Evolutionary conservation across 2,888 invertebrate genomes (phyloP).

Genomic region (Abscondita cerata): DNA sequence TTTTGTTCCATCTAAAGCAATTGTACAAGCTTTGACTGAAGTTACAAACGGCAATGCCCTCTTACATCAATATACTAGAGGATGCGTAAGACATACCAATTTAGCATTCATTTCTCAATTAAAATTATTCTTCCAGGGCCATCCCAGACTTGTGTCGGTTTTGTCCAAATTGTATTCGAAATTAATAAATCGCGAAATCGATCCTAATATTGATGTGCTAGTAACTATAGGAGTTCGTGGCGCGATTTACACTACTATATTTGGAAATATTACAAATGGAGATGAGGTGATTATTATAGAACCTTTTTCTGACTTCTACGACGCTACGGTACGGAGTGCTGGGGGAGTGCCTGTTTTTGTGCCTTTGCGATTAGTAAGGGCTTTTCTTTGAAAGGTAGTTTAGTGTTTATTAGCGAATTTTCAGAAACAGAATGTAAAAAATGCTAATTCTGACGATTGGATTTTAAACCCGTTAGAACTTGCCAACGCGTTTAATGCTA

Average conservation of each 20-base stretch:
- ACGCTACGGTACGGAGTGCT: slow-evolving; percentile 89
- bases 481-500: slow-evolving; percentile 77
- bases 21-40: slow-evolving; percentile 77
- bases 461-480: slow-evolving; percentile 84
- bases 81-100: slow-evolving; percentile 75
- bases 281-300: slow-evolving; percentile 97
- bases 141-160: slow-evolving; percentile 85
- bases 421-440: too few relatives aligned
- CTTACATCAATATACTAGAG: slow-evolving; percentile 91
- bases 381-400: too few relatives aligned
- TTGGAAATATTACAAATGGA: slow-evolving; percentile 84
- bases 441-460: slow-evolving; percentile 79
- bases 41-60: slow-evolving; percentile 74
- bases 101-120: not conserved
- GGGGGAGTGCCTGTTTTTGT: slow-evolving; percentile 89
- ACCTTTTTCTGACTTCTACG: slow-evolving; percentile 98
- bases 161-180: slow-evolving; percentile 86
- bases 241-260: slow-evolving; percentile 83
- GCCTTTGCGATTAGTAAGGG: slow-evolving; percentile 79
- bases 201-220: slow-evolving; percentile 85
- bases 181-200: slow-evolving; percentile 75
- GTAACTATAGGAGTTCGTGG: slow-evolving; percentile 95
- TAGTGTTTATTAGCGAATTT: too few relatives aligned
- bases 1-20: slow-evolving; percentile 84
- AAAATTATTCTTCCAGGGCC: slow-evolving; percentile 72